phyloP scores from a whole-genome alignment of 2,113 vertebrate species.

The Cottus gobio region DNA sequence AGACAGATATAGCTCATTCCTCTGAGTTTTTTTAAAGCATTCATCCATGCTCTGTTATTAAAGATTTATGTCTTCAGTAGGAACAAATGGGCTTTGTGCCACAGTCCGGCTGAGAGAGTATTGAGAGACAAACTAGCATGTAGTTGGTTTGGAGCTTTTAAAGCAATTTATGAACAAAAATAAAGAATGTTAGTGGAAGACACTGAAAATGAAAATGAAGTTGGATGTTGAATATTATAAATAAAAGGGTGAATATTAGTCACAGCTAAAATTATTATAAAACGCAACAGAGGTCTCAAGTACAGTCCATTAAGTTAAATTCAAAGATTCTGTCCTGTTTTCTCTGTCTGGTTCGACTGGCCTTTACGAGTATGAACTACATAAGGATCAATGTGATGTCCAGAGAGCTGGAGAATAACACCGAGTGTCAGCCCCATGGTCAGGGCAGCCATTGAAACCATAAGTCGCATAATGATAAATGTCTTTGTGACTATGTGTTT shows the following conservation, averaged over 20 bases:
- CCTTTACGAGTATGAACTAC: not conserved
- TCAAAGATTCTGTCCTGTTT: not conserved
- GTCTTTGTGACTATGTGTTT: too few relatives aligned
- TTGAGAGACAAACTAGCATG: not conserved
- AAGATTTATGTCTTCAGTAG: not conserved
- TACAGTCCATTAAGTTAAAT: not conserved
- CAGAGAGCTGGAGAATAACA: conserved; percentile 25
- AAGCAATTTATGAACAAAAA: not conserved
- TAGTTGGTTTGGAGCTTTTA: not conserved
- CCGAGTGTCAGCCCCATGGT: not conserved
- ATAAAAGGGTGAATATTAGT: not conserved
- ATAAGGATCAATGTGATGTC: not conserved
- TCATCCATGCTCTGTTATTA: not conserved
- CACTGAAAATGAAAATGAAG: too few relatives aligned
- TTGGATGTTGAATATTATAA: too few relatives aligned
- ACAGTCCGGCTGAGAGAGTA: not conserved
- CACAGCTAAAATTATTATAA: not conserved
- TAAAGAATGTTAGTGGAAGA: not conserved
- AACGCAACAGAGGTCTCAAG: not conserved
- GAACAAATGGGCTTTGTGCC: not conserved
- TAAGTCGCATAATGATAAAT: rapidly evolving
- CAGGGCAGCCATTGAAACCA: rapidly evolving
- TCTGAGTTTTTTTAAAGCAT: not conserved
- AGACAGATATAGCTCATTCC: not conserved
- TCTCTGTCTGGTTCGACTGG: conserved; percentile 37